Evolutionary conservation across 2,888 invertebrate genomes (phyloP), one percentile per base, ranked within the genome.

Genomic region (Pachymerium ferrugineum): DNA sequence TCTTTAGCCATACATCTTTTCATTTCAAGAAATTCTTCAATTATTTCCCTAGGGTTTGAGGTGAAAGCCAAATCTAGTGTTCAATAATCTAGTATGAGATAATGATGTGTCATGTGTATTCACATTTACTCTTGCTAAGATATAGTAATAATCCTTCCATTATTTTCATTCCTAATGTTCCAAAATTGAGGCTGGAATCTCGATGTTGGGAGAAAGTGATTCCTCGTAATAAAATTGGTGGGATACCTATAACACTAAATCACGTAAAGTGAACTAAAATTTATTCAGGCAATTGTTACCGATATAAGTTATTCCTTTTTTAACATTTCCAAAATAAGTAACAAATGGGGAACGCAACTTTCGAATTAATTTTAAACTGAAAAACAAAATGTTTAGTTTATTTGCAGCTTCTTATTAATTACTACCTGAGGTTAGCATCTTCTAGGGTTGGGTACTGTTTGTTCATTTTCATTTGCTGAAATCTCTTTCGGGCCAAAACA

Each of bases 151-250:
- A 28, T 8, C 62, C 62, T 62, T 62, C 12, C 62, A 62, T 28
- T 62, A 62, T 62, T 62, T 62, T 62, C 3, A 62, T 28, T 62
- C 62, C 62, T 25, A 62, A 62, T 2, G 25, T 62, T 62, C 62
- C 62, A 62, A 62, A 62, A 28, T 62, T 62, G 14, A 62, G 62
- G 14, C 62, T 62, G 0, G 25, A 28, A 5, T 62, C 62, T 62
- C 62, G 22, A n/a, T 8, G 1, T 25, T 62, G 12, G 4, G 62
- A 62, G 28, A 62, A 62, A 1, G n/a, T 12, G 22, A 62, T 62
- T n/a, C 62, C 62, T 22, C 62, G 28, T n/a, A 62, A 28, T 62
- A 62, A 28, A 28, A n/a, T 28, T 14, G 62, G 62, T 8, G 62
- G n/a, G 10, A 62, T 28, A 12, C 62, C 62, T 62, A 25, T 14